Conservation (phyloP, 1,140 invertebrate species). For the Brachionus sp. region DNA sequence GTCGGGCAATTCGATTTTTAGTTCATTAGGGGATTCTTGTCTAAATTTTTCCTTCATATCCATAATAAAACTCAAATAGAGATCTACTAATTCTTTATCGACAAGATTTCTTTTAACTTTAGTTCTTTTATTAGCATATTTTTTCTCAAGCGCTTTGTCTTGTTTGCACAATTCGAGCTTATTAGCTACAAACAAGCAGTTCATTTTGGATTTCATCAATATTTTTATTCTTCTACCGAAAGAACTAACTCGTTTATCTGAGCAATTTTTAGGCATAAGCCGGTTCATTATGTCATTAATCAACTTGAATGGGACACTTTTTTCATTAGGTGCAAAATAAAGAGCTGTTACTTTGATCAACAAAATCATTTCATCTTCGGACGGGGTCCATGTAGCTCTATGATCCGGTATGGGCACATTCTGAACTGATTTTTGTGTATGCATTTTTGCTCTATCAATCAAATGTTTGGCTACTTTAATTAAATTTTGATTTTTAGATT, state of each 20-base stretch:
- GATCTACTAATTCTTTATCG: constrained; percentile 24
- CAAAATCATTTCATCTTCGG: constrained; percentile 26
- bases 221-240: constrained; percentile 38
- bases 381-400: constrained; percentile 3
- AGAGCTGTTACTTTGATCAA: constrained; percentile 21
- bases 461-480: constrained; percentile 28
- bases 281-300: constrained; percentile 5
- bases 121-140: neutral
- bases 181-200: neutral
- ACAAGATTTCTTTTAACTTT: neutral
- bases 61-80: constrained; percentile 9
- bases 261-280: neutral
- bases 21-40: neutral
- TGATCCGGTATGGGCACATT: neutral
- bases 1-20: constrained; percentile 13
- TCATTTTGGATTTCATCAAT: constrained; percentile 42
- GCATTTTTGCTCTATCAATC: constrained; percentile 20
- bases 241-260: neutral
- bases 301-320: constrained; percentile 33
- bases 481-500: neutral
- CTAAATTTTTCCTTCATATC: constrained; percentile 27
- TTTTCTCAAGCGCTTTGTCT: constrained; percentile 6
- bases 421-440: neutral
- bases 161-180: constrained; percentile 20
- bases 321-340: constrained; percentile 29